These are phyloP conservation scores for Lasioglossum morio DNA, from an alignment of 2,888 invertebrate species.

Conservation along the genomic window DNA sequence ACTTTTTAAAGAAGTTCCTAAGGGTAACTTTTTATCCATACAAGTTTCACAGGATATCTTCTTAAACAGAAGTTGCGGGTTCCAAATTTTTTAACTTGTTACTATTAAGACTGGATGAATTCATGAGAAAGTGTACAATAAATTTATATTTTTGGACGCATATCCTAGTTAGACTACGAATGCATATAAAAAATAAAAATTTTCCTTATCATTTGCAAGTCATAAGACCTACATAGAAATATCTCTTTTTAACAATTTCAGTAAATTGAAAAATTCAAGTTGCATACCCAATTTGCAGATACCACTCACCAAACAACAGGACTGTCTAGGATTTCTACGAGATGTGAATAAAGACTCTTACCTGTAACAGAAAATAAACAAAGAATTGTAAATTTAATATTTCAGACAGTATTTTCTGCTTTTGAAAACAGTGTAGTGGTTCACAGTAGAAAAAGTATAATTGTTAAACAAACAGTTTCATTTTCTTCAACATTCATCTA, in stretches of 20 bases:
- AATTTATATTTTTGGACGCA: background rate
- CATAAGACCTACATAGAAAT: background rate
- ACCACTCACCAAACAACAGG: constrained; percentile 31
- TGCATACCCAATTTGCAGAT: background rate
- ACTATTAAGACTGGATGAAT: background rate
- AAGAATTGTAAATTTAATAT: background rate
- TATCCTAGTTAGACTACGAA: background rate
- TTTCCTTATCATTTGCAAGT: background rate
- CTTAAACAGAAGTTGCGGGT: background rate
- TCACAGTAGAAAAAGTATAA: too few relatives aligned
- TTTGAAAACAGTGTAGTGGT: background rate
- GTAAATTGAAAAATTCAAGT: background rate
- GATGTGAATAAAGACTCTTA: constrained; percentile 43
- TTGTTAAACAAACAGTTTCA: too few relatives aligned
- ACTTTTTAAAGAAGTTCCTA: background rate
- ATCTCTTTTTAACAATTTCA: background rate
- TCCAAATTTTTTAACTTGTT: too few relatives aligned
- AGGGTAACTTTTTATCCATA: background rate
- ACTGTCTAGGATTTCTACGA: background rate
- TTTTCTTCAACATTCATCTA: too few relatives aligned
- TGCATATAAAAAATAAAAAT: background rate
- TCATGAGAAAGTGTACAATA: too few relatives aligned
- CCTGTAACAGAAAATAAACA: constrained; percentile 60
- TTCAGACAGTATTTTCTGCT: background rate
- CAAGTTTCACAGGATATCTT: background rate